Percentiles rank a stretch among this genome's conserved stretches.
These are phyloP conservation scores for Myoxocephalus aenaeus DNA, from an alignment of 2,797 vertebrate species.

Conservation along the genomic window DNA sequence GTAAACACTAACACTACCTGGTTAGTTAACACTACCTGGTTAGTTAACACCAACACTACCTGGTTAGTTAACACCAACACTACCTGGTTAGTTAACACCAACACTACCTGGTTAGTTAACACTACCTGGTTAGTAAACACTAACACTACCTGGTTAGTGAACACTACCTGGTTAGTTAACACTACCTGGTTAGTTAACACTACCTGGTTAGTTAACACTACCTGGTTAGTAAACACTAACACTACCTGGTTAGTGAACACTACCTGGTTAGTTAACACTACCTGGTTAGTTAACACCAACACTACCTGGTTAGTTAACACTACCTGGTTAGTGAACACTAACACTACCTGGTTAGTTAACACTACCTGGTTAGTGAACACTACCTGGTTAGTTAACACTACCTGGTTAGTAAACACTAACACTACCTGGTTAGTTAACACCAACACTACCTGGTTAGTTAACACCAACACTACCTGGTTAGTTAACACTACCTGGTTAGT, in stretches of 20 bases:
- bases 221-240: neutral
- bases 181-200: constrained; percentile 90
- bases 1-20: neutral
- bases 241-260: neutral
- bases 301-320: too few relatives aligned
- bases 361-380: constrained; percentile 41
- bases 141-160: neutral
- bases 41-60: too few relatives aligned
- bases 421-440: neutral
- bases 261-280: constrained; percentile 70
- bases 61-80: constrained; percentile 53
- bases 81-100: constrained; percentile 91
- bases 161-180: constrained; percentile 9
- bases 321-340: neutral
- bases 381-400: constrained; percentile 89
- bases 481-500: neutral
- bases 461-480: too few relatives aligned
- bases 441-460: neutral
- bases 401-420: too few relatives aligned
- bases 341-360: neutral
- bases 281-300: constrained; percentile 89
- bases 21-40: neutral
- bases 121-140: neutral
- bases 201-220: too few relatives aligned
- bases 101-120: too few relatives aligned